Evolutionary conservation across 1,140 invertebrate species (phyloP).

Genomic region (Idris sp.): DNA sequence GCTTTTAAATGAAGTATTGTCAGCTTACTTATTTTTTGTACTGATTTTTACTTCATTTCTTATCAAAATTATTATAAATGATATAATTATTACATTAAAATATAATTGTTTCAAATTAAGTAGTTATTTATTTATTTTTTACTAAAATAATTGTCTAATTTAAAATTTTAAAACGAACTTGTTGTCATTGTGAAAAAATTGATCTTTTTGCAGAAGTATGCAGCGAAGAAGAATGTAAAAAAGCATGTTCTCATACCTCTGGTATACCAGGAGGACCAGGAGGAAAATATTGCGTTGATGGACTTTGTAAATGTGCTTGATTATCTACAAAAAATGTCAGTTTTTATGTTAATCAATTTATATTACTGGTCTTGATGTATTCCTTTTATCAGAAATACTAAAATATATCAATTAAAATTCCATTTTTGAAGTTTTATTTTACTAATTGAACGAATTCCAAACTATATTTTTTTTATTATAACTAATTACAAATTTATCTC

Average conservation of each 20-base stretch:
- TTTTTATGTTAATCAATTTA: constrained; percentile 17
- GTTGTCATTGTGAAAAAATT: constrained; percentile 8
- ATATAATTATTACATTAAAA: too few relatives aligned
- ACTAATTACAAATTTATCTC: too few relatives aligned
- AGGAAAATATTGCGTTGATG: constrained; percentile 64
- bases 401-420: background rate
- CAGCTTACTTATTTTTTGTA: too few relatives aligned
- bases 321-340: constrained; percentile 3
- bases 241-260: constrained; percentile 45
- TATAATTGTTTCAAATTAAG: too few relatives aligned
- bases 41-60: too few relatives aligned
- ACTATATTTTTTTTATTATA: too few relatives aligned
- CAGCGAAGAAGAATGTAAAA: constrained; percentile 58
- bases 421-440: too few relatives aligned
- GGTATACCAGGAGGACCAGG: constrained; percentile 56
- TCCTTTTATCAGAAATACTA: constrained; percentile 18
- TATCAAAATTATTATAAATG: too few relatives aligned
- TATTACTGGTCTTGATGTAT: constrained; percentile 5
- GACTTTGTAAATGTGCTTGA: constrained; percentile 53
- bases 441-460: too few relatives aligned
- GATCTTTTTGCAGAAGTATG: constrained; percentile 45
- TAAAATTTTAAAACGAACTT: background rate
- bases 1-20: too few relatives aligned
- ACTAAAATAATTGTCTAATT: too few relatives aligned
- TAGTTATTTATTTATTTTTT: too few relatives aligned